A percentile compares a stretch with the other conserved stretches of the same genome.
Evolutionary conservation across 2,113 vertebrate genomes (phyloP).

Genomic region (Callocephalon fimbriatum): DNA sequence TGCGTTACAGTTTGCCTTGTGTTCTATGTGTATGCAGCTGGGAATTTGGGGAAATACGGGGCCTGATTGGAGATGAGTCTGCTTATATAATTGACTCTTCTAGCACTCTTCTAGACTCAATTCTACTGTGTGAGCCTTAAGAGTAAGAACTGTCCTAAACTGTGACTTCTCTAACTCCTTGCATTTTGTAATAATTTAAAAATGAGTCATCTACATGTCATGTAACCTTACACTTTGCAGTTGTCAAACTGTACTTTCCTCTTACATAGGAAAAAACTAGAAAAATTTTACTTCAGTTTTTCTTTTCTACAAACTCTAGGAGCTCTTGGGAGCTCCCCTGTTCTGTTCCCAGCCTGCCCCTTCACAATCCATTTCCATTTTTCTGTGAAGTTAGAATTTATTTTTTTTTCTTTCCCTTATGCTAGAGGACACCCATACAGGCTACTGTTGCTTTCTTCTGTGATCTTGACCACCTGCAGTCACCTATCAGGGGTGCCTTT

Average conservation of each 20-base stretch:
- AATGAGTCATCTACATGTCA: neutral
- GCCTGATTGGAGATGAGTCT: neutral
- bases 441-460: neutral
- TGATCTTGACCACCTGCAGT: neutral
- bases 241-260: conserved; percentile 14
- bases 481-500: neutral
- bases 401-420: neutral
- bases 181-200: neutral
- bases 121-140: neutral
- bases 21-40: neutral
- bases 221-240: neutral
- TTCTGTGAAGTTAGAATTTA: neutral
- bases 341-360: neutral
- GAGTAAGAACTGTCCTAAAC: neutral
- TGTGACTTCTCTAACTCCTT: neutral
- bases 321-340: neutral
- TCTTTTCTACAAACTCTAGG: neutral
- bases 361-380: neutral
- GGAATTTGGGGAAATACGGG: neutral
- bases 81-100: neutral
- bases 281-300: neutral
- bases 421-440: neutral
- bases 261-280: neutral
- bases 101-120: neutral
- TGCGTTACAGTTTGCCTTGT: neutral